A percentile compares a stretch with the other conserved stretches of the same genome.
phyloP scores from a whole-genome alignment of 2,797 vertebrate genomes.

The Xiphorhynchus erythropygius region DNA sequence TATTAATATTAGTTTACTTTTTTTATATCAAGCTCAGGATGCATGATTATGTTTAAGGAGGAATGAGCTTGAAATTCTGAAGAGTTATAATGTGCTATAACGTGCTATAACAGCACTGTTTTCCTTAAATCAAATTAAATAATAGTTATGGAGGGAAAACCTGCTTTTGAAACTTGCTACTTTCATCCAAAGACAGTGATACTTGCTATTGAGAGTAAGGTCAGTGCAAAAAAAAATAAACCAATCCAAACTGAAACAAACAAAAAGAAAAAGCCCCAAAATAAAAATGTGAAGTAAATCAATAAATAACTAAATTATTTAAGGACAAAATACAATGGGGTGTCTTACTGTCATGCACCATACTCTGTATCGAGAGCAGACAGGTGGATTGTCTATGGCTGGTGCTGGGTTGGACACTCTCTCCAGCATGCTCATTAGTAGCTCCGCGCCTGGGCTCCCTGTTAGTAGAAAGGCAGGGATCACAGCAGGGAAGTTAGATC shows the following conservation, averaged over 20 bases:
- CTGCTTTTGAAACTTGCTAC: slow-evolving; percentile 14
- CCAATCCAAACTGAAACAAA: neutral
- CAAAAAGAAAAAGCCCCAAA: neutral
- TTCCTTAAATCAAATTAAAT: slow-evolving; percentile 14
- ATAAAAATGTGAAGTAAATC: slow-evolving; percentile 85
- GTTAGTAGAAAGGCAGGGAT: slow-evolving; percentile 98
- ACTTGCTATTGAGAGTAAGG: slow-evolving; percentile 49
- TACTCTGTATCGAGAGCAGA: slow-evolving; percentile 85
- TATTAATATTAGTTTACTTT: slow-evolving; percentile 11
- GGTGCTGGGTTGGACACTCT: slow-evolving; percentile 85
- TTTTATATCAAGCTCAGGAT: neutral
- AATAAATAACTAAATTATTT: slow-evolving; percentile 98
- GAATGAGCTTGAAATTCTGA: slow-evolving; percentile 49
- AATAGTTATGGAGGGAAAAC: neutral
- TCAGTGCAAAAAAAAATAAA: neutral
- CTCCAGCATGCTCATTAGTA: slow-evolving; percentile 96
- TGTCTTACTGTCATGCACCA: slow-evolving; percentile 89
- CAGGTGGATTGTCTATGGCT: slow-evolving; percentile 87
- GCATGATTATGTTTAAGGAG: neutral
- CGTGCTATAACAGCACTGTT: neutral
- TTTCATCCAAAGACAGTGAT: slow-evolving; percentile 1
- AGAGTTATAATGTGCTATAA: slow-evolving; percentile 21
- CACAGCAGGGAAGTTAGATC: slow-evolving; percentile 98
- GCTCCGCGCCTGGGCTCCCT: slow-evolving; percentile 88
- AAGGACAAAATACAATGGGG: slow-evolving; percentile 87